Evolutionary conservation across 2,888 invertebrate genomes (phyloP).

Genomic region (Frankliniella intonsa): DNA sequence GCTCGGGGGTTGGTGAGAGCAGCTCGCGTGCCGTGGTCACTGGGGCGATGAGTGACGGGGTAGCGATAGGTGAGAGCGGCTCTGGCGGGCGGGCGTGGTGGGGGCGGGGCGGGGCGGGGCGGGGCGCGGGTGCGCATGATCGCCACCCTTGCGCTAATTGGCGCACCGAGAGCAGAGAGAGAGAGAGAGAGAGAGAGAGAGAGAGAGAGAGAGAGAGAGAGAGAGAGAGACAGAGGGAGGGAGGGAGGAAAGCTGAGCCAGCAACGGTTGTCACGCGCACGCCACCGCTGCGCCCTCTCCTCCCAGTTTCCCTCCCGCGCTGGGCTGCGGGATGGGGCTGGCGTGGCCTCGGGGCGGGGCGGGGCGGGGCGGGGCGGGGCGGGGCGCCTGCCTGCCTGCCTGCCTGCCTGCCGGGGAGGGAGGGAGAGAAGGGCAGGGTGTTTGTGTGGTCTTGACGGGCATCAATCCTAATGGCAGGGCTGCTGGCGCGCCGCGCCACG

Average conservation of each 20-base stretch:
- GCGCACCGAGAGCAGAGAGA: background rate
- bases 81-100: background rate
- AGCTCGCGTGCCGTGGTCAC: background rate
- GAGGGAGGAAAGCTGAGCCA: constrained; percentile 34
- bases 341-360: background rate
- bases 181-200: background rate
- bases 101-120: too few species aligned
- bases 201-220: constrained; percentile 32
- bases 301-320: background rate
- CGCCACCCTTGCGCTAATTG: constrained; percentile 21
- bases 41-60: background rate
- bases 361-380: background rate
- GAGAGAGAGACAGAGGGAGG: constrained; percentile 28
- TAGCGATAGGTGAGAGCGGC: background rate
- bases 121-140: background rate
- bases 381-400: background rate
- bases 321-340: too few species aligned
- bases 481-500: background rate
- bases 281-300: constrained; percentile 31
- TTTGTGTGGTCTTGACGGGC: constrained; percentile 24
- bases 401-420: constrained; percentile 18
- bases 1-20: background rate
- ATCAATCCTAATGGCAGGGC: constrained; percentile 18
- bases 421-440: background rate
- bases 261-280: constrained; percentile 30